A percentile compares a stretch with the other conserved stretches of the same genome.
Evolutionary conservation across 2,113 vertebrate genomes (phyloP).

Genomic region (Macrotis lagotis): DNA sequence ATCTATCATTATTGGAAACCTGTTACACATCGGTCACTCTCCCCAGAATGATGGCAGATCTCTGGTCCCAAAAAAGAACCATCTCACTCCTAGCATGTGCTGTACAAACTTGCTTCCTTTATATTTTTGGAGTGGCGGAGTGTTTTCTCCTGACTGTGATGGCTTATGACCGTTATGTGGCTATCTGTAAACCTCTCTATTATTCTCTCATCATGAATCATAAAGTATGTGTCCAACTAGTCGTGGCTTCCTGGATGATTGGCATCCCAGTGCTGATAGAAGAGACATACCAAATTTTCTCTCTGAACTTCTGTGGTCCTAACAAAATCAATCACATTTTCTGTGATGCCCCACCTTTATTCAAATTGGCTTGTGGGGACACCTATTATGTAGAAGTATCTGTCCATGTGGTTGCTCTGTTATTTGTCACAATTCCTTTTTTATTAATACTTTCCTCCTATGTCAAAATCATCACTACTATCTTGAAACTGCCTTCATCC

Average conservation of each 20-base stretch:
- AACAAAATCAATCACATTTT: slow-evolving; percentile 50
- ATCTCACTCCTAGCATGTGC: neutral
- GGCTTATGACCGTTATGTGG: neutral
- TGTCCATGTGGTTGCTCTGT: neutral
- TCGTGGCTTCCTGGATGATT: neutral
- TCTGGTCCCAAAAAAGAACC: neutral
- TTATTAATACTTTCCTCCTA: slow-evolving; percentile 39
- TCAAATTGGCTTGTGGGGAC: slow-evolving; percentile 48
- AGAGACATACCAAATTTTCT: neutral
- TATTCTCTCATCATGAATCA: slow-evolving; percentile 6
- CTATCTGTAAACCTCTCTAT: neutral
- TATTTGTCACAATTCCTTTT: neutral
- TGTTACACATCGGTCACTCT: slow-evolving; percentile 9
- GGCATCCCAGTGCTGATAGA: neutral
- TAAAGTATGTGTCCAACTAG: neutral
- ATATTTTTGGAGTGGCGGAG: slow-evolving; percentile 40
- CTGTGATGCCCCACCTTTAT: slow-evolving; percentile 47
- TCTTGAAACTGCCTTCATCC: slow-evolving; percentile 35
- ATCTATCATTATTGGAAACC: neutral
- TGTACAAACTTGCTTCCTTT: slow-evolving; percentile 27
- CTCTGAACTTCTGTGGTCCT: slow-evolving; percentile 49
- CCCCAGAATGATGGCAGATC: neutral
- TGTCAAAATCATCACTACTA: neutral
- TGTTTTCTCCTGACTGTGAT: slow-evolving; percentile 46
- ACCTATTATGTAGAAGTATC: slow-evolving; percentile 19